A percentile compares a stretch with the other conserved stretches of the same genome.
Evolutionary conservation across 2,888 invertebrate genomes (phyloP).

Genomic region (Masnerella sp.): DNA sequence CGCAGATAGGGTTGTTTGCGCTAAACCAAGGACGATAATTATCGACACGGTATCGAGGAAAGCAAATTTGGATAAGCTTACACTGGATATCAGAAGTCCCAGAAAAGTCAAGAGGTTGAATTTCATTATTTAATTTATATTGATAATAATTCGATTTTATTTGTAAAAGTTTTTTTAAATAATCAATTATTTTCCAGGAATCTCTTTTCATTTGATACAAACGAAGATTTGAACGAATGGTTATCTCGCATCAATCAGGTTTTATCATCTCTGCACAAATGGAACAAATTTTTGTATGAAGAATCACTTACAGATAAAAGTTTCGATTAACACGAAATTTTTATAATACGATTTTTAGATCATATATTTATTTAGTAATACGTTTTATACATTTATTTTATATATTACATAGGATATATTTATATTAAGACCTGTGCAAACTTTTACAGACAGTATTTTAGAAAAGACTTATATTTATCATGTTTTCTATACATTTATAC

Average conservation of each 20-base stretch:
- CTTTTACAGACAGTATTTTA: too few species aligned
- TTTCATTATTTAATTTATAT: neutral
- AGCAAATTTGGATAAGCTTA: neutral
- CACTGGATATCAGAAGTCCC: neutral
- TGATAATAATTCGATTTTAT: neutral
- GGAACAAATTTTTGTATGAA: slow-evolving; percentile 70
- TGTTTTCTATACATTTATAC: too few species aligned
- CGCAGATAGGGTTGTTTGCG: slow-evolving; percentile 77
- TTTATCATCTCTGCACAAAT: slow-evolving; percentile 76
- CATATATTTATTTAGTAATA: slow-evolving; percentile 21
- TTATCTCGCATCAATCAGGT: slow-evolving; percentile 77
- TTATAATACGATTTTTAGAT: neutral
- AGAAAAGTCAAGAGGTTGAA: slow-evolving; percentile 1
- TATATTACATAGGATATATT: slow-evolving; percentile 20
- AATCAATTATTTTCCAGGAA: slow-evolving; percentile 65
- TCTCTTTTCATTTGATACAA: slow-evolving; percentile 78
- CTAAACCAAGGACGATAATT: slow-evolving; percentile 77
- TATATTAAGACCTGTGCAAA: too few species aligned
- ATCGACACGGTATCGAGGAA: slow-evolving; percentile 68
- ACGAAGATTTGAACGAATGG: slow-evolving; percentile 78
- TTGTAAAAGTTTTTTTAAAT: neutral
- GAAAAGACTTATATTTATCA: too few species aligned
- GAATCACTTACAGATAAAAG: slow-evolving; percentile 3
- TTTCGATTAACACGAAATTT: neutral
- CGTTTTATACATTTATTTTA: slow-evolving; percentile 14